Base-by-base conservation (phyloP, 2,797 vertebrate genomes). In the Sebastes vulpes region DNA sequence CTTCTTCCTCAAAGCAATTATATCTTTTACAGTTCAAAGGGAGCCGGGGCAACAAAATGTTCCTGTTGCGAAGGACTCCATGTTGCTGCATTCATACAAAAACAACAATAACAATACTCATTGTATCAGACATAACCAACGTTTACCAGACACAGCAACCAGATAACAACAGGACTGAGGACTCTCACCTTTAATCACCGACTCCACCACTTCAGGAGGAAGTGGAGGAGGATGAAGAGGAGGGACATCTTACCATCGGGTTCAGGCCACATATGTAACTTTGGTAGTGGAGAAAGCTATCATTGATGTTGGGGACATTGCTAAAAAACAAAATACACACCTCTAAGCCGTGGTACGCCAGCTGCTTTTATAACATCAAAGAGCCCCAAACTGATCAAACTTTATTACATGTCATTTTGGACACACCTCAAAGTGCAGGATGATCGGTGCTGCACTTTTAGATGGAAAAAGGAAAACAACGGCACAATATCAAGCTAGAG, bases 291-390 rank as follows among this genome's bases (percentile, higher is more conserved):
- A 58, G 48, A 69, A 81, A 67, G 29, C 26, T 18, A 5, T 31
- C 26, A 16, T 3, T 29, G 38, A 70, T 58, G 18, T 29, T 28
- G 18, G 48, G 18, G 54, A 61, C 21, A 1, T 53, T 75, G 25
- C 58, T 65, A 35, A 12, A 29, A 60, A 63, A 42, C 32, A 23
- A 64, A 54, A 54, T 9, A 26, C 8, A 26, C 56, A 52, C 67
- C 16, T 46, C 25, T 38, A 20, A 60, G 64, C 20, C 9, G 3
- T 5, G 18, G 35, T 9, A 29, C 53, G 57, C 14, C 38, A 66
- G 35, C 38, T 61, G 60, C 85, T 48, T 65, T 86, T 28, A 60
- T 23, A 29, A 64, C 68, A 89, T 89, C 75, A 87, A 87, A 89
- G 50, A 14, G 21, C 20, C 14, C 10, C 52, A 50, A 80, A 78